Base-by-base conservation (phyloP, 2,888 invertebrate species). In the Stratiomys singularior region DNA sequence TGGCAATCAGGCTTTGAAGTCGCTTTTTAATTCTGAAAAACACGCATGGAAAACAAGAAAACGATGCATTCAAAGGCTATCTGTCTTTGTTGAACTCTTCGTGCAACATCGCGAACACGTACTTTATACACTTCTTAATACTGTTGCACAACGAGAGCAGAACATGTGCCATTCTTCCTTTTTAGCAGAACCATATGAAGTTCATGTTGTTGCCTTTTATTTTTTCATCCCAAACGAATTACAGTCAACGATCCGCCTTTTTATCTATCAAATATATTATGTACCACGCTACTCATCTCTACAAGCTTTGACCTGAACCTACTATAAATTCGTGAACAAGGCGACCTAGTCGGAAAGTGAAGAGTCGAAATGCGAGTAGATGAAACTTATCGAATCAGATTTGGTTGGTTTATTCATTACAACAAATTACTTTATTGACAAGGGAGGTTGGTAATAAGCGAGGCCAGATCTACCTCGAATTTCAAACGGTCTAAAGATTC, bases 1-100 rank as follows among this genome's bases (percentile, higher is more conserved):
- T 79, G 77, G 78, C 78, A 77, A 76, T 52, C 67, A 67, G 67
- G 47, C 58, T 74, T 74, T 58, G 44, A 58, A 58, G 74, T 74
- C 60, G 58, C 30, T 58, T 74, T 60, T 60, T 58, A 72, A 72
- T 72, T 72, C 52, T 72, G 52, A 72, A 46, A 21, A 46, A 25
- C 44, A 11, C 25, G 18, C 37, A 58, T 7, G 60, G 46, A 69
- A 47, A 66, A 60, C 21, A 13, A 60, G 60, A 60, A 0, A 1
- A 60, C 21, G 23, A 21, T 11, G 5, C 23, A 60, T 60, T 13
- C 9, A 60, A 60, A 60, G 60, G 25, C 21, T 25, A 44, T 44
- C 13, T 67, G 30, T 46, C 27, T 67, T 13, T 7, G 9, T 21
- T 64, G 64, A 44, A n/a, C 23, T 67, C 18, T 67, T 66, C 28